phyloP scores from a whole-genome alignment of 30 jellyfish, hydroid and myxozoan species.

The Aurelia aurita region DNA sequence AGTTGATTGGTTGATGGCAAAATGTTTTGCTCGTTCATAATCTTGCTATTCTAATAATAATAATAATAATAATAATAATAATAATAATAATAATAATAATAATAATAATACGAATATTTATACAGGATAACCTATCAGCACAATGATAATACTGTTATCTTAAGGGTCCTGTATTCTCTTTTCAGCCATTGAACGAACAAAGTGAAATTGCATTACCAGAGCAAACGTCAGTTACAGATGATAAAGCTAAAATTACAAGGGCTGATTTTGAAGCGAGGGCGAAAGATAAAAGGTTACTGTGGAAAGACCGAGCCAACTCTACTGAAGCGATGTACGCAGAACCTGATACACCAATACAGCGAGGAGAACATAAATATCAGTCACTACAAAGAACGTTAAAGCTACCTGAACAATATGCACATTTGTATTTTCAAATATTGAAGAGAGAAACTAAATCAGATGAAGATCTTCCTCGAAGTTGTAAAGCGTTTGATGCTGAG shows the following conservation, averaged over 20 bases:
- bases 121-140: too few relatives aligned
- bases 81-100: too few relatives aligned
- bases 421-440: slow-evolving; percentile 55
- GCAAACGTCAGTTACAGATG: too few relatives aligned
- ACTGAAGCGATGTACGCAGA: neutral
- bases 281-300: neutral
- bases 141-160: neutral
- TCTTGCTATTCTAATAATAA: too few relatives aligned
- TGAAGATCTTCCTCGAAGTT: slow-evolving; percentile 38
- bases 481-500: neutral
- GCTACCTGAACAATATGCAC: slow-evolving; percentile 47
- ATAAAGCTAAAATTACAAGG: too few relatives aligned
- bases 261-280: too few relatives aligned
- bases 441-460: slow-evolving; percentile 57
- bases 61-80: too few relatives aligned
- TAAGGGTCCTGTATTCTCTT: neutral
- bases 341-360: neutral
- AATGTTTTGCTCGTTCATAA: too few relatives aligned
- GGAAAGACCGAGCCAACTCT: neutral
- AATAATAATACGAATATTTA: too few relatives aligned
- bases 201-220: slow-evolving; percentile 14
- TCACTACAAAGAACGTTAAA: slow-evolving; percentile 44
- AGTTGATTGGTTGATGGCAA: too few relatives aligned
- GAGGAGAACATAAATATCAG: slow-evolving; percentile 28
- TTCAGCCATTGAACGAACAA: slow-evolving; percentile 46